Base-by-base conservation (phyloP, 2,113 vertebrate genomes). In the Passer montanus region DNA sequence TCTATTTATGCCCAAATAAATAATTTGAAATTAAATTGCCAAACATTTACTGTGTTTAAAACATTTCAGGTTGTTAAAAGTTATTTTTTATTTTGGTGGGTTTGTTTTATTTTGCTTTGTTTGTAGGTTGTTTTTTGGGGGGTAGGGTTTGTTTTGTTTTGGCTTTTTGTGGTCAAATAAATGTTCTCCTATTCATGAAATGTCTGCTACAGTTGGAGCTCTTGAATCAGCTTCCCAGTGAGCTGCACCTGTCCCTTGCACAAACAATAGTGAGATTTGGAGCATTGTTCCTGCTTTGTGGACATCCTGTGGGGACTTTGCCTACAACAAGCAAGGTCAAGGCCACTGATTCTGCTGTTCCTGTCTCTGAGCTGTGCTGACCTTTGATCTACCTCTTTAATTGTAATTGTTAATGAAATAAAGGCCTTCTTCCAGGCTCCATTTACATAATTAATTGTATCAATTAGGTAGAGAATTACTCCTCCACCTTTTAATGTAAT, bases 231-330 rank as follows among this genome's bases (percentile, higher is more conserved):
- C 82, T 90, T 92, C 79, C 86, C 63, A 77, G 89, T 3, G 76
- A 90, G 86, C 91, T 94, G 94, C 96, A 96, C 95, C 94, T 97
- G 95, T 87, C 89, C 33, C 0, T 72, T 43, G 15, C 85, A 13
- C 78, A 77, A 66, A 94, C 95, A 97, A 95, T 82, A 3, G 93
- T 24, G 90, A 68, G 83, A 9, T 70, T 16, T 39, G 69, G 23
- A 33, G 66, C 86, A 92, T 95, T 94, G 93, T 96, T 97, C 93
- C 64, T 30, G 31, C 1, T 58, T 93, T 72, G 16, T 43, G 86
- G 89, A 96, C 76, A 92, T 97, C 96, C 95, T 96, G 95, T 93
- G 91, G 41, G 72, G 67, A 90, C 63, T 26, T 18, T 9, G 59
- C 77, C 84, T 73, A 16, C 50, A 87, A 19, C 66, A 8, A 27